Conservation (phyloP, 2,888 invertebrate species). For the Leucoma salicis region DNA sequence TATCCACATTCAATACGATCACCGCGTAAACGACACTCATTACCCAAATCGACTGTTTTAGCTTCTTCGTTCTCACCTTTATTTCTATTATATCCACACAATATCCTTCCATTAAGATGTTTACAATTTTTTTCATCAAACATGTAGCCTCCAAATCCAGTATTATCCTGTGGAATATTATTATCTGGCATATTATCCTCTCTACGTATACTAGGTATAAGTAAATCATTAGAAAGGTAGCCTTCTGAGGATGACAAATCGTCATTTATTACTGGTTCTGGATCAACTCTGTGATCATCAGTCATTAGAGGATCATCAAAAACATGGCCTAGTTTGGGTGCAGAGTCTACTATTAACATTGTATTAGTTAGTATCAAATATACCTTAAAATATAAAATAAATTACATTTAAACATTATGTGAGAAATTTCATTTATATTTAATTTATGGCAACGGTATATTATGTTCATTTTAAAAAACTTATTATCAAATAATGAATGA, state of each 20-base stretch:
- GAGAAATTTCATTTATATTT: too few species aligned
- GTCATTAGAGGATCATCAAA: constrained; percentile 42
- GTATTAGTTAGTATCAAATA: constrained; percentile 27
- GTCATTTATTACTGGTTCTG: background rate
- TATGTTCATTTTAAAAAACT: background rate
- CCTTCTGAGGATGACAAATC: constrained; percentile 7
- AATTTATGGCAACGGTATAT: too few species aligned
- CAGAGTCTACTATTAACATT: constrained; percentile 31
- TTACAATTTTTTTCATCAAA: constrained; percentile 52
- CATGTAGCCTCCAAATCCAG: constrained; percentile 43
- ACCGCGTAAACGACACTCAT: constrained; percentile 51
- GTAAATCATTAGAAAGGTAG: constrained; percentile 15
- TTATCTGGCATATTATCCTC: background rate
- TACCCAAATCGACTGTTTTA: constrained; percentile 38
- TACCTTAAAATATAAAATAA: constrained; percentile 33
- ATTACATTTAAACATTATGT: background rate
- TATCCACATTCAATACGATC: constrained; percentile 71
- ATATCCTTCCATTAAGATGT: constrained; percentile 45
- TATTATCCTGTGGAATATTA: too few species aligned
- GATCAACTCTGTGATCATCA: constrained; percentile 16
- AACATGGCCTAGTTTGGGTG: constrained; percentile 45
- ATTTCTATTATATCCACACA: constrained; percentile 68
- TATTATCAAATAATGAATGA: too few species aligned
- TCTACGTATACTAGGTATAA: background rate
- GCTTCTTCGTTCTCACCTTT: constrained; percentile 31